Conservation (phyloP, 2,797 vertebrate species). For the Chloroceryle amazona region DNA sequence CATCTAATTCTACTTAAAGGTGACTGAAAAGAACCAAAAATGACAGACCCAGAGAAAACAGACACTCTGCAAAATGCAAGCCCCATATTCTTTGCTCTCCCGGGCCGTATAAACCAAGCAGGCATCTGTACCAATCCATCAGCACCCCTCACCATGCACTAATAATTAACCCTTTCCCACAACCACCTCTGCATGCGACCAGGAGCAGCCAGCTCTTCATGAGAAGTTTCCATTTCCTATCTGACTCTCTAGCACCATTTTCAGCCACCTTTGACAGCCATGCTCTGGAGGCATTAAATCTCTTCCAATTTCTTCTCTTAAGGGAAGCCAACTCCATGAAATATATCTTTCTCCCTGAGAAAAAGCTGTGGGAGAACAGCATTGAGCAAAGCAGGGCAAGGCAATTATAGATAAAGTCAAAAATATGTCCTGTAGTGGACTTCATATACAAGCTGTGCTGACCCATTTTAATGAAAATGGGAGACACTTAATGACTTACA, state of each 20-base stretch:
- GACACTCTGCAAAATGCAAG: background rate
- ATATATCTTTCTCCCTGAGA: background rate
- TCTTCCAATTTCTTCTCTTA: background rate
- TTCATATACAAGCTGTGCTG: background rate
- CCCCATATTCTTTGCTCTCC: background rate
- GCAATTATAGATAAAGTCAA: background rate
- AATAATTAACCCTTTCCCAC: background rate
- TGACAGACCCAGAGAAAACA: background rate
- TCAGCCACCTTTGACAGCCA: background rate
- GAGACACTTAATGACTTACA: background rate
- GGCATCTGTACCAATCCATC: background rate
- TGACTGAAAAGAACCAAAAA: background rate
- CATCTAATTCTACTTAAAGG: background rate
- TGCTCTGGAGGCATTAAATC: background rate
- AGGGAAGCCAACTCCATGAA: background rate
- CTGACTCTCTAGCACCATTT: background rate
- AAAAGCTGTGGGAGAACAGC: background rate
- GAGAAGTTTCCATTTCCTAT: background rate
- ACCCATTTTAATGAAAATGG: conserved; percentile 19
- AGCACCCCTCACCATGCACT: background rate
- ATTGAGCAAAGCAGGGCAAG: background rate
- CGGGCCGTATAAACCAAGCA: background rate
- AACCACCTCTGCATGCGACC: background rate
- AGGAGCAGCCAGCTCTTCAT: background rate
- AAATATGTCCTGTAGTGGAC: background rate